These are phyloP conservation scores for Leptinotarsa defecta DNA, from an alignment of 1,140 invertebrate species.

Conservation along the genomic window DNA sequence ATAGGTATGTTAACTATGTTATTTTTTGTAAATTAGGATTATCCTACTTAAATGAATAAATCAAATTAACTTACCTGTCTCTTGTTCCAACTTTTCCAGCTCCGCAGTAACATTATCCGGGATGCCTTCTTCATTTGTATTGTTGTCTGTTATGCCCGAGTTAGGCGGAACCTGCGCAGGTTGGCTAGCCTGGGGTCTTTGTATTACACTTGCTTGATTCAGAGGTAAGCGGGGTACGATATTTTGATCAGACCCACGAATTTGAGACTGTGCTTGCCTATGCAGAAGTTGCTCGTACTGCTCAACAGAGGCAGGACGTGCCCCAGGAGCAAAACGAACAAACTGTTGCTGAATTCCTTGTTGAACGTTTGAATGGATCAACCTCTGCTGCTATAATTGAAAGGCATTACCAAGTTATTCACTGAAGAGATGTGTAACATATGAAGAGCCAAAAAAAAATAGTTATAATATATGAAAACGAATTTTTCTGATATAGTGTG, in stretches of 20 bases:
- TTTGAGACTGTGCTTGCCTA: conserved; percentile 37
- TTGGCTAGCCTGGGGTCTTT: conserved; percentile 10
- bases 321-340: conserved; percentile 37
- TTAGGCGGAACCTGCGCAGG: conserved; percentile 16
- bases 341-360: conserved; percentile 42
- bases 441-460: no score
- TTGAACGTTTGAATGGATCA: conserved; percentile 3
- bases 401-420: no score
- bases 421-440: no score
- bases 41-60: no score
- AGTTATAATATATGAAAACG: no score
- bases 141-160: conserved; percentile 49
- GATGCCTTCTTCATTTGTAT: conserved; percentile 64
- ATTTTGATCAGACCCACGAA: conserved; percentile 31
- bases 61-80: conserved; percentile 47
- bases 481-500: no score
- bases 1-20: no score
- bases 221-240: conserved; percentile 20
- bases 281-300: conserved; percentile 50
- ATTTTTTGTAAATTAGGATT: no score
- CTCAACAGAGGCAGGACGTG: conserved; percentile 42
- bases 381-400: conserved; percentile 2
- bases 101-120: conserved; percentile 79
- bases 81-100: conserved; percentile 79
- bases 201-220: conserved; percentile 17